Evolutionary conservation across 2,113 vertebrate species (phyloP).

Genomic region (Gymnogyps californianus): DNA sequence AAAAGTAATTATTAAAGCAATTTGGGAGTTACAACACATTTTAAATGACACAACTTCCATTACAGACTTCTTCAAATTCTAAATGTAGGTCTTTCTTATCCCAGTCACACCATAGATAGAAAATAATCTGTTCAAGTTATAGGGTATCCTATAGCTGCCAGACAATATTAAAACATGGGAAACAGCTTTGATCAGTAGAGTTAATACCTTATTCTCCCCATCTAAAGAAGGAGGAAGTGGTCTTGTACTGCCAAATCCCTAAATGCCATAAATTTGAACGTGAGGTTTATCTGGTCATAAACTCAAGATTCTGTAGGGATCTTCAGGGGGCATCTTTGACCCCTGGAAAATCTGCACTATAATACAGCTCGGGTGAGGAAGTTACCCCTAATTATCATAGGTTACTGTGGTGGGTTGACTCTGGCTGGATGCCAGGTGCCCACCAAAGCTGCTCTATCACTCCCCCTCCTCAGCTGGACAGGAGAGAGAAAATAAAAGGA

Average conservation of each 20-base stretch:
- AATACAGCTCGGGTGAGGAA: neutral
- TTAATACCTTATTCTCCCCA: neutral
- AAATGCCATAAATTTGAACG: neutral
- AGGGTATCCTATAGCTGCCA: neutral
- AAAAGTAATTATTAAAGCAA: neutral
- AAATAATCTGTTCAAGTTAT: neutral
- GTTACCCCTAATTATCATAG: neutral
- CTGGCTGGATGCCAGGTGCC: too few relatives aligned
- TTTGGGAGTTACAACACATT: neutral
- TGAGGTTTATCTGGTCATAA: neutral
- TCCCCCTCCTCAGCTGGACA: too few relatives aligned
- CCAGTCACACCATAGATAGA: neutral
- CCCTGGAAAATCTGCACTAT: neutral
- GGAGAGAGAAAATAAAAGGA: too few relatives aligned
- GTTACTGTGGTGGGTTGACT: neutral
- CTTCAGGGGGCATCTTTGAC: neutral
- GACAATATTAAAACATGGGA: neutral
- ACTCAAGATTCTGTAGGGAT: neutral
- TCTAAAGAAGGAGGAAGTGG: neutral
- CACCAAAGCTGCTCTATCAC: too few relatives aligned
- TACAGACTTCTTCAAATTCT: neutral
- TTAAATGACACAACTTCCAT: neutral
- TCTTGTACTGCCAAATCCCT: neutral
- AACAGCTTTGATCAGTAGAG: neutral
- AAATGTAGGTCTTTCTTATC: neutral